Evolutionary conservation across 2,888 invertebrate species (phyloP), one percentile per base, ranked within the genome.

Genomic region (Lepidocyrtoides sp.): DNA sequence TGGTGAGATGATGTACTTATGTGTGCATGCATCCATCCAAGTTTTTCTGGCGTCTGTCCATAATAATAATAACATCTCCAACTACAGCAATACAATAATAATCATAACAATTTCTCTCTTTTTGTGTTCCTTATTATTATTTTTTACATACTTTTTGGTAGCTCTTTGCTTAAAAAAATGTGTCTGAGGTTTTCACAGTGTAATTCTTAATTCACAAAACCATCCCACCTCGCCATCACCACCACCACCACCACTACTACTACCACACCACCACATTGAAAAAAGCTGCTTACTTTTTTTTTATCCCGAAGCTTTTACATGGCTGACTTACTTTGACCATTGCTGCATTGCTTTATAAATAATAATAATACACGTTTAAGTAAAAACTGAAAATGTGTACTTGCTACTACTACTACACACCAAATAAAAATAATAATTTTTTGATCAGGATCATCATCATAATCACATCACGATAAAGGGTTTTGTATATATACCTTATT

Each of bases 161-260:
- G 36, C 10, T 1, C 41, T 29, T 60, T 60, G 44, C 10, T 60
- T 3, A 57, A 57, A 83, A 83, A 84, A 82, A 32, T 82, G 54
- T 66, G 63, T 69, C 29, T 86, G 44, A 60, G 77, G 86, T 51
- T 85, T 85, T 72, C 72, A 54, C 57, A 23, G 60, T 72, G 36
- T 57, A 72, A 72, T 72, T 72, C 77, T 69, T 86, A 63, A 86
- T 86, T 86, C 44, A 77, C 60, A 60, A 75, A 29, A 14, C 8
- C 63, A 20, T 72, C 75, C 77, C 63, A 77, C 77, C 86, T 29
- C 57, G 2, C 48, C n/a, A 26, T 2, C 17, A 77, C 41, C 41
- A 57, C 54, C 79, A 48, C n/a, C n/a, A n/a, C n/a, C n/a, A n/a
- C n/a, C n/a, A n/a, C n/a, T n/a, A n/a, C n/a, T n/a, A n/a, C n/a